Conservation (phyloP, 2,888 invertebrate genomes). For the Nyleta sp. region DNA sequence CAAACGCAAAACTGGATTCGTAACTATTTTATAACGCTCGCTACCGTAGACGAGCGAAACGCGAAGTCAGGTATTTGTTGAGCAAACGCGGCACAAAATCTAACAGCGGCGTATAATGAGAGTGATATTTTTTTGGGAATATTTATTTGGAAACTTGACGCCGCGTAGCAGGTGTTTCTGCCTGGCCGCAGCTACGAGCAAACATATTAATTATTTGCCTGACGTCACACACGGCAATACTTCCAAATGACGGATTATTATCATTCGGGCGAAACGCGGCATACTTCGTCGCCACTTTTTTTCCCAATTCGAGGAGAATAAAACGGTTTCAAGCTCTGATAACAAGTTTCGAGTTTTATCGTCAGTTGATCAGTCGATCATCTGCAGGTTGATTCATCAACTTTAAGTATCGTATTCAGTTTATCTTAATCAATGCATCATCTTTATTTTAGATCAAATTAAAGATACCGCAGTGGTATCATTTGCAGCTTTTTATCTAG, state of each 20-base stretch:
- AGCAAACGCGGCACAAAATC: conserved; percentile 48
- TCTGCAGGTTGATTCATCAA: too few relatives aligned
- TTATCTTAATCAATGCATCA: too few relatives aligned
- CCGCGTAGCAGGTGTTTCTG: conserved; percentile 56
- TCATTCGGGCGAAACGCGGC: conserved; percentile 30
- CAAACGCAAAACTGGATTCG: conserved; percentile 20
- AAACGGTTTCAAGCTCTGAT: too few relatives aligned
- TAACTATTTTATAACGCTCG: conserved; percentile 26
- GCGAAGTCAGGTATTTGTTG: conserved; percentile 36
- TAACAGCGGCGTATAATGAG: conserved; percentile 38
- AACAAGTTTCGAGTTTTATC: too few relatives aligned
- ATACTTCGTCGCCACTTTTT: conserved; percentile 18
- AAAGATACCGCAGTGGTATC: too few relatives aligned
- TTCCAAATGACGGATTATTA: conserved; percentile 53
- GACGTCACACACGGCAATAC: conserved; percentile 49
- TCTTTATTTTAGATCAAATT: too few relatives aligned
- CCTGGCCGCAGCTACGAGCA: conserved; percentile 57
- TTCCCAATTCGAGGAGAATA: conserved; percentile 5
- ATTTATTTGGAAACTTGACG: conserved; percentile 58
- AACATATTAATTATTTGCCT: conserved; percentile 63
- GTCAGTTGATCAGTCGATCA: too few relatives aligned
- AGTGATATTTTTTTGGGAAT: conserved; percentile 44
- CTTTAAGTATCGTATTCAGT: too few relatives aligned
- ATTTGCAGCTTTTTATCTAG: too few relatives aligned
- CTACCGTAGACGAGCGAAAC: conserved; percentile 23